phyloP scores from a whole-genome alignment of 2,113 vertebrate genomes.

The Indicator maculatus region DNA sequence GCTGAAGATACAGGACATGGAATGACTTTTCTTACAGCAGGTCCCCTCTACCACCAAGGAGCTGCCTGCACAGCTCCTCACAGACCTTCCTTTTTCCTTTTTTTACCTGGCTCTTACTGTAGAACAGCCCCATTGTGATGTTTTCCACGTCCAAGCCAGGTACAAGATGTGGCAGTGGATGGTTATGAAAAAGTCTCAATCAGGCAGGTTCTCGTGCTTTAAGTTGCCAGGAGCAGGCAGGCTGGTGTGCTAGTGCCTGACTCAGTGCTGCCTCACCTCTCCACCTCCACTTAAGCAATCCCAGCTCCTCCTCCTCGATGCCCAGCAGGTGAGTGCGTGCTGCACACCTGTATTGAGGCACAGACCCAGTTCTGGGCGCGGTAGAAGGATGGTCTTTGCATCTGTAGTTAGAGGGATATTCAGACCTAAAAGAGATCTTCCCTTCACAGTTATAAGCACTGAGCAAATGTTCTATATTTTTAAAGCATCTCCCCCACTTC shows the following conservation, averaged over 20 bases:
- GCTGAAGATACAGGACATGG: not conserved
- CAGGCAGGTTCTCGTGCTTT: not conserved
- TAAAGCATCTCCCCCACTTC: not conserved
- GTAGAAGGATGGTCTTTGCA: not conserved
- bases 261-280: constrained; percentile 61
- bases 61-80: not conserved
- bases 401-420: accelerated
- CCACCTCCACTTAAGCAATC: constrained; percentile 34
- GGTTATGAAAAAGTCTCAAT: accelerated
- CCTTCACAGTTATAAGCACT: not conserved
- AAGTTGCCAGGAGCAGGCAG: constrained; percentile 27
- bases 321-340: accelerated
- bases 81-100: not conserved
- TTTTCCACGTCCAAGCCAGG: accelerated
- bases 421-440: not conserved
- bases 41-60: not conserved
- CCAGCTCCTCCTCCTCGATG: not conserved
- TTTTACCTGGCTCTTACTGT: constrained; percentile 65
- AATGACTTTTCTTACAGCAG: not conserved
- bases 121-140: constrained; percentile 43
- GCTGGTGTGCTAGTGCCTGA: constrained; percentile 68
- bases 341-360: accelerated
- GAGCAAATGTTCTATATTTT: not conserved
- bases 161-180: accelerated
- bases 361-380: accelerated